These are phyloP conservation scores for Diglossa brunneiventris DNA, from an alignment of 2,113 vertebrate genomes.

Conservation along the genomic window DNA sequence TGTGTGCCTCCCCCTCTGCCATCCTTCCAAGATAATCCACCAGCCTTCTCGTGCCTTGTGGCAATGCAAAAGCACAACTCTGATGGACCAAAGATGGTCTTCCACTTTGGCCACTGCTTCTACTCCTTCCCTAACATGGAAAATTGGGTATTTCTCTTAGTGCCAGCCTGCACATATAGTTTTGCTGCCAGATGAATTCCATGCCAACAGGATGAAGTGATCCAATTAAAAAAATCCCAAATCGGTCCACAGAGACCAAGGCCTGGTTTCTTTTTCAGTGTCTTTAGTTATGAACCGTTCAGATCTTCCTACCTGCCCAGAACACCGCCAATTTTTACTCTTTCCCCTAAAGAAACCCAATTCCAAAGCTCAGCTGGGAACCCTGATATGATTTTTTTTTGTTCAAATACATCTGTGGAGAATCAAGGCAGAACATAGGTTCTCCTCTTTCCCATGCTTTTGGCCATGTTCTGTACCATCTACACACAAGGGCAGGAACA, in stretches of 20 bases:
- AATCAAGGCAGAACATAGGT: background rate
- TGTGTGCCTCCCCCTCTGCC: fast-evolving
- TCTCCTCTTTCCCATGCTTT: background rate
- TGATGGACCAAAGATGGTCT: background rate
- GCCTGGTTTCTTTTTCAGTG: background rate
- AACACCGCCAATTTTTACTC: background rate
- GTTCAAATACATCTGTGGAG: background rate
- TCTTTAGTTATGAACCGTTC: background rate
- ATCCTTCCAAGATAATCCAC: background rate
- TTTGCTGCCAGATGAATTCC: background rate
- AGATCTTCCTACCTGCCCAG: background rate
- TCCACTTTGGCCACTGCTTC: background rate
- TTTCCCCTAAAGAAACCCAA: background rate
- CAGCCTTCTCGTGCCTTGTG: background rate
- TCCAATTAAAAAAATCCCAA: background rate
- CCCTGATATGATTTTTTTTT: background rate
- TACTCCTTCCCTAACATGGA: background rate
- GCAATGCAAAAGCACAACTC: background rate
- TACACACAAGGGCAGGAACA: background rate
- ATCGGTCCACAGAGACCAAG: background rate
- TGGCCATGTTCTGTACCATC: background rate
- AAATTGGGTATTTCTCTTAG: background rate
- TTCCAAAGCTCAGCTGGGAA: background rate
- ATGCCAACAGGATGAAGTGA: background rate
- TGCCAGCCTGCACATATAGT: fast-evolving